Evolutionary conservation across 2,888 invertebrate genomes (phyloP), one percentile per base, ranked within the genome.

Genomic region (Empis stercorea): DNA sequence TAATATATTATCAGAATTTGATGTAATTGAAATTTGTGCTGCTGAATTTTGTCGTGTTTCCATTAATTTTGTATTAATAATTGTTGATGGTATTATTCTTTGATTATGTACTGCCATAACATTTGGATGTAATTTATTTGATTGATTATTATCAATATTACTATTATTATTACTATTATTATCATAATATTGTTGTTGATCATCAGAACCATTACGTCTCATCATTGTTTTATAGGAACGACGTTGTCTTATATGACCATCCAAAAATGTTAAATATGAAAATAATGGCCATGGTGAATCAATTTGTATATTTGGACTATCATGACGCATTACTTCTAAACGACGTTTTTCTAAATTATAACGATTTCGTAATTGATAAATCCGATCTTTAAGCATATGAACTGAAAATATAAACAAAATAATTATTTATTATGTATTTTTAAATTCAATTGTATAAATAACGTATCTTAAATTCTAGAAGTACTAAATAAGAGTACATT

Each of bases 261-360:
- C 65, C 10, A 70, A 55, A 48, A 70, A 70, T 34, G 61, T 62
- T 10, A 70, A 57, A 52, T 64, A 62, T 2, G 66, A 62, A 49
- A 60, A 70, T n/a, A 69, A 55, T 2, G 68, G 63, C 70, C 70
- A 70, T 23, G 65, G 64, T 5, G 68, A 65, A 30, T 57, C 56
- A 30, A 57, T 52, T 4, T 49, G 47, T 44, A 58, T 56, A n/a
- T 54, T 53, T 2, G 63, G 61, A 54, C 60, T 57, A 36, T 59
- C 58, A 20, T 59, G 54, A 2, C 59, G 52, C 30, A 62, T 45
- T 34, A 60, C 62, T 45, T 69, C 68, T n/a, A 68, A 51, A 5
- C 68, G 66, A 11, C 70, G 59, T 49, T 69, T 69, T 50, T 70
- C 70, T 30, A 70, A 61, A 54, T 69, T 70, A 38, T 68, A 70